phyloP scores from a whole-genome alignment of 2,888 invertebrate species.

The Alviniconcha strummeri region DNA sequence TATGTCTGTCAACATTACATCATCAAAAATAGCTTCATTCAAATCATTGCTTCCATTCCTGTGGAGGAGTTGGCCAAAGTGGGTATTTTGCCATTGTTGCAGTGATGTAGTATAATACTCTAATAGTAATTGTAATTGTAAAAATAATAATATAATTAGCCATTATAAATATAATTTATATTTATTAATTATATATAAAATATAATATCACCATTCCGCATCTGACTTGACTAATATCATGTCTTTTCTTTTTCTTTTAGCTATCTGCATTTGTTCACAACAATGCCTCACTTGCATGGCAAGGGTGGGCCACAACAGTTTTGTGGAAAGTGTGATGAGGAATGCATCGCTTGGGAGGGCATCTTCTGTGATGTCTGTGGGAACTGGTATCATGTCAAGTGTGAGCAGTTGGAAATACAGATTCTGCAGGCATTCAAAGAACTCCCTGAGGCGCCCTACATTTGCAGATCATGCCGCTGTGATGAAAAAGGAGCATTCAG shows the following conservation, averaged over 20 bases:
- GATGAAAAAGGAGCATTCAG: conserved; percentile 1
- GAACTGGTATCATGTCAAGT: conserved; percentile 20
- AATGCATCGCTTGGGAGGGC: neutral
- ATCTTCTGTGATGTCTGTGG: conserved; percentile 25
- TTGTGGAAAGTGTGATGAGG: conserved; percentile 19
- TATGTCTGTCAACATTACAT: too few species aligned
- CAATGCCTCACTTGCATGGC: conserved; percentile 18
- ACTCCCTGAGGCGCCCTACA: conserved; percentile 26
- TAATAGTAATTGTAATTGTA: neutral
- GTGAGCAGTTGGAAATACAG: conserved; percentile 23
- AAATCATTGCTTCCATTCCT: too few species aligned
- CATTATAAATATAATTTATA: too few species aligned
- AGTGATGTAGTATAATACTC: too few species aligned
- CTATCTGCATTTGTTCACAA: neutral
- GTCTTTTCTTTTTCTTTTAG: too few species aligned
- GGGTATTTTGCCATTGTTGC: too few species aligned
- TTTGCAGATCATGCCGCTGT: conserved; percentile 20
- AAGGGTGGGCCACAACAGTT: neutral
- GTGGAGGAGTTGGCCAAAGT: too few species aligned
- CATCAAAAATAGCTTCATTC: too few species aligned
- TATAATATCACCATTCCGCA: too few species aligned
- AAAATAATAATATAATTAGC: neutral
- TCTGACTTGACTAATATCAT: too few species aligned
- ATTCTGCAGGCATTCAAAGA: conserved; percentile 18
- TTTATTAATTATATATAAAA: too few species aligned